These are phyloP conservation scores for Cathartes aura DNA, from an alignment of 2,113 vertebrate species.

Conservation along the genomic window DNA sequence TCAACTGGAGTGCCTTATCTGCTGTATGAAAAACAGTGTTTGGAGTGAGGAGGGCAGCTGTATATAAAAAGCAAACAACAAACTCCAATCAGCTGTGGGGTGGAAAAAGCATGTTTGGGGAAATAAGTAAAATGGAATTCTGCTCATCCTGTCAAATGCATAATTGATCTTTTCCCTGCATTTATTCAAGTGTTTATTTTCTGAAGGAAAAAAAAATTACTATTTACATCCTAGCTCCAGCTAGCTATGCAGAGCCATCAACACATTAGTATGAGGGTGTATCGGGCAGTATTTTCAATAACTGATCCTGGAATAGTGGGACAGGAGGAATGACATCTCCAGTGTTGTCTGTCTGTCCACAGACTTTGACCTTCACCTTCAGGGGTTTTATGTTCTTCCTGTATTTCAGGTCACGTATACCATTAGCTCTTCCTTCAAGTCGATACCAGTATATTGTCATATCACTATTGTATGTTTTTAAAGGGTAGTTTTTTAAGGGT, in stretches of 20 bases:
- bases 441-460: background rate
- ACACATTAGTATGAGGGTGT: background rate
- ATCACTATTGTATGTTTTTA: background rate
- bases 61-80: background rate
- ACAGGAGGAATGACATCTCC: background rate
- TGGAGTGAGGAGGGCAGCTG: background rate
- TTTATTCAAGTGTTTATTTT: background rate
- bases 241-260: background rate
- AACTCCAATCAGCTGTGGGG: background rate
- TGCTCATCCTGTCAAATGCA: background rate
- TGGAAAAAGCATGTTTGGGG: background rate
- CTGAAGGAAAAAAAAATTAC: background rate
- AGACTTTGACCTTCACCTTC: background rate
- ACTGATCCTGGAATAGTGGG: background rate
- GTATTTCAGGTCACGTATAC: fast-evolving
- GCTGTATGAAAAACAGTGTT: background rate
- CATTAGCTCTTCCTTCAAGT: background rate
- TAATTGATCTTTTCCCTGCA: background rate
- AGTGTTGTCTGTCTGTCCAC: background rate
- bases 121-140: background rate
- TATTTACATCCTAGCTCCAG: background rate
- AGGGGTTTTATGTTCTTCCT: background rate
- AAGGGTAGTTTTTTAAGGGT: background rate
- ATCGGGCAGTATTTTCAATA: background rate
- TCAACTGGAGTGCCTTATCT: background rate